These are phyloP conservation scores for Salvelinus namaycush DNA, from an alignment of 2,113 vertebrate species.

Conservation along the genomic window DNA sequence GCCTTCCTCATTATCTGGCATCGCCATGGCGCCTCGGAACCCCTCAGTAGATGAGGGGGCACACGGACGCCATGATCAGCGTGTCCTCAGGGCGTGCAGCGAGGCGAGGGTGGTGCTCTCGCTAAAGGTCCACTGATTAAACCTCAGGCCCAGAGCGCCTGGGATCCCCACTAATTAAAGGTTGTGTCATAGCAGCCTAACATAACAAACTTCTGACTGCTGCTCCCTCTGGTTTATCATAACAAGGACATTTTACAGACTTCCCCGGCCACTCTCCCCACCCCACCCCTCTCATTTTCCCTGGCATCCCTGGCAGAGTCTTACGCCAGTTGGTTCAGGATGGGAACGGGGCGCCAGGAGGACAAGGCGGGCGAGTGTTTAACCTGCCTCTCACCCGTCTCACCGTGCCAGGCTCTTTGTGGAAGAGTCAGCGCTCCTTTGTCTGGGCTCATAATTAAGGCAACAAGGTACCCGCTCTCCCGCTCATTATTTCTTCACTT, in stretches of 20 bases:
- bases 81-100: slow-evolving; percentile 42
- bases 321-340: no score
- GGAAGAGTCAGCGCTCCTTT: slow-evolving; percentile 55
- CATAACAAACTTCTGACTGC: slow-evolving; percentile 61
- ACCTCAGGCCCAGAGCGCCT: slow-evolving; percentile 61
- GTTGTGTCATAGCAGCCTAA: slow-evolving; percentile 72
- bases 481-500: slow-evolving; percentile 71
- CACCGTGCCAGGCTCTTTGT: slow-evolving; percentile 42
- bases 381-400: slow-evolving; percentile 57
- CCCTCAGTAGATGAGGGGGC: slow-evolving; percentile 50
- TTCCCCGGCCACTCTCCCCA: neutral
- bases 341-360: slow-evolving; percentile 4
- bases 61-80: slow-evolving; percentile 43
- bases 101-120: slow-evolving; percentile 56
- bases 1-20: slow-evolving; percentile 68
- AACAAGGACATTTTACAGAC: slow-evolving; percentile 19
- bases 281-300: neutral
- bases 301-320: neutral
- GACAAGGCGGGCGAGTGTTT: slow-evolving; percentile 40
- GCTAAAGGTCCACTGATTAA: slow-evolving; percentile 73
- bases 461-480: slow-evolving; percentile 33
- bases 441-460: slow-evolving; percentile 68
- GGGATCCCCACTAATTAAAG: slow-evolving; percentile 70
- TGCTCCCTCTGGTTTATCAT: slow-evolving; percentile 10
- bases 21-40: slow-evolving; percentile 57